These are phyloP conservation scores for Rhodeus uyekii DNA, from an alignment of 2,797 vertebrate genomes.

Conservation along the genomic window DNA sequence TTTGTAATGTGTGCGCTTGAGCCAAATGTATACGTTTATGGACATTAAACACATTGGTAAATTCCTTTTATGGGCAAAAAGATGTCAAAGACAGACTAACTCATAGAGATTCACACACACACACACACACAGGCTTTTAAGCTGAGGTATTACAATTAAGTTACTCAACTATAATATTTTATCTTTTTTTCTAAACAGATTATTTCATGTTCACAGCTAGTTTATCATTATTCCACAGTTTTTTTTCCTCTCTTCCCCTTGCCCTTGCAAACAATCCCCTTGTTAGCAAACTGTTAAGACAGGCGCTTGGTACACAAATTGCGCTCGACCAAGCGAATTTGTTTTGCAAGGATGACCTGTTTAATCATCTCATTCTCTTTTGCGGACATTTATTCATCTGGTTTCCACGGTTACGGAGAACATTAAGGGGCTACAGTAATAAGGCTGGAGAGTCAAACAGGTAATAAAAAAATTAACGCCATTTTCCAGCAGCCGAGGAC, in stretches of 20 bases:
- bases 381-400: slow-evolving; percentile 99
- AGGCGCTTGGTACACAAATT: slow-evolving; percentile 81
- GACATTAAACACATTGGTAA: slow-evolving; percentile 28
- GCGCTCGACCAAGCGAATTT: slow-evolving; percentile 91
- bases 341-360: slow-evolving; percentile 99
- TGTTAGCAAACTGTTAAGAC: slow-evolving; percentile 87
- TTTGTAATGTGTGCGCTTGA: slow-evolving; percentile 36
- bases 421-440: slow-evolving; percentile 99
- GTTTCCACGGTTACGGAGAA: slow-evolving; percentile 99
- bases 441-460: slow-evolving; percentile 99
- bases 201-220: slow-evolving; percentile 32
- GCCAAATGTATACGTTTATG: slow-evolving; percentile 38
- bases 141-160: slow-evolving; percentile 24
- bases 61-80: slow-evolving; percentile 39
- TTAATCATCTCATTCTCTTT: slow-evolving; percentile 99
- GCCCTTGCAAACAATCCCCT: slow-evolving; percentile 83
- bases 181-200: slow-evolving; percentile 48
- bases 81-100: slow-evolving; percentile 8
- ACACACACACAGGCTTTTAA: slow-evolving; percentile 19
- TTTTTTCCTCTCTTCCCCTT: slow-evolving; percentile 65
- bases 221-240: slow-evolving; percentile 40
- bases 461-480: slow-evolving; percentile 99
- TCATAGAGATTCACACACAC: slow-evolving; percentile 13
- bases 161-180: slow-evolving; percentile 32
- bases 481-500: slow-evolving; percentile 89